Conservation (phyloP, 2,113 vertebrate species). For the Charadrius vociferus region DNA sequence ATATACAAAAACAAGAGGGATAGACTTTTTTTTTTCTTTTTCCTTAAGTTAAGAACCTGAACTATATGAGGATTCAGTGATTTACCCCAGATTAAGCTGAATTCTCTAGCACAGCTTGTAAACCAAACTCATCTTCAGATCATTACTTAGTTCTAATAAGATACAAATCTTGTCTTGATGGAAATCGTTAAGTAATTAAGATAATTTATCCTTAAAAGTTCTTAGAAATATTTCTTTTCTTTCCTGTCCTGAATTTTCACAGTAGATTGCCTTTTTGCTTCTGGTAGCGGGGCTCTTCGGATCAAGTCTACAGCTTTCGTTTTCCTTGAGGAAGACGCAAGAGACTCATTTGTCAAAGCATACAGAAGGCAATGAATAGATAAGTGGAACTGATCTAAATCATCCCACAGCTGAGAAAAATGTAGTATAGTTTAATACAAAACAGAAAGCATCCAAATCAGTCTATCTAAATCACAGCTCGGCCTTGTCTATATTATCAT, state of each 20-base stretch:
- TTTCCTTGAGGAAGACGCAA: background rate
- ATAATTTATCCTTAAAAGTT: background rate
- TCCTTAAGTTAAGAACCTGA: background rate
- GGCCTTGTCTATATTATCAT: background rate
- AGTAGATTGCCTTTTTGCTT: background rate
- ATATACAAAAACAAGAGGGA: background rate
- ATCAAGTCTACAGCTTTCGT: background rate
- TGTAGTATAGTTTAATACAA: background rate
- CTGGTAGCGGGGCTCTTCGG: background rate
- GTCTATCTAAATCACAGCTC: background rate
- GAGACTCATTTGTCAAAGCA: conserved; percentile 8
- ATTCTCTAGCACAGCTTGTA: background rate
- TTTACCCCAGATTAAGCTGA: background rate
- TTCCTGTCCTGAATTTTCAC: background rate
- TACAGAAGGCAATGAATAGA: background rate
- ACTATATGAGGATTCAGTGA: background rate
- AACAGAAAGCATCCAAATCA: background rate
- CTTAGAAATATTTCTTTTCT: background rate
- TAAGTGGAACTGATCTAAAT: background rate
- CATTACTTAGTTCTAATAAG: background rate
- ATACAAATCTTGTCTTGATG: background rate
- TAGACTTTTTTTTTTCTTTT: background rate
- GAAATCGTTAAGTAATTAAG: background rate
- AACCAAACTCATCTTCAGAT: background rate
- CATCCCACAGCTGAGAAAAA: background rate